These are phyloP conservation scores for Galeopsomyia nigrocyanea DNA, from an alignment of 2,888 invertebrate species.

Conservation along the genomic window DNA sequence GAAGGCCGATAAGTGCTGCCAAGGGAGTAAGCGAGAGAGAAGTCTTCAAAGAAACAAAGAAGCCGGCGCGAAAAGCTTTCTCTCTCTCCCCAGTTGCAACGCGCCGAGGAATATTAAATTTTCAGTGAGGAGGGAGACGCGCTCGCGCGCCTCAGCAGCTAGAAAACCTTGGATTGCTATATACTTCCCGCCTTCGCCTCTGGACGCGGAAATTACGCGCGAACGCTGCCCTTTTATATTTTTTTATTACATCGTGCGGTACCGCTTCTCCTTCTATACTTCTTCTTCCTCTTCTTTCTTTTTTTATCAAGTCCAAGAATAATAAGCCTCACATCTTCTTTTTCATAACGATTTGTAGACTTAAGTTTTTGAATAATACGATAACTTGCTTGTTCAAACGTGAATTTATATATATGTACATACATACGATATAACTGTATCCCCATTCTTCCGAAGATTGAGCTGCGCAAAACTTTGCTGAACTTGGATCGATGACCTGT, in stretches of 20 bases:
- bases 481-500: no score
- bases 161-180: constrained; percentile 53
- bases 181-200: constrained; percentile 43
- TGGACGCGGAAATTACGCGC: constrained; percentile 49
- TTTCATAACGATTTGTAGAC: no score
- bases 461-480: no score
- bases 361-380: no score
- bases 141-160: background rate
- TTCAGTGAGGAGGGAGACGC: constrained; percentile 51
- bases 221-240: no score
- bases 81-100: constrained; percentile 38
- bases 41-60: constrained; percentile 42
- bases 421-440: no score
- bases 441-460: no score
- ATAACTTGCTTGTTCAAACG: no score
- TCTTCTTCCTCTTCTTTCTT: no score
- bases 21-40: constrained; percentile 34
- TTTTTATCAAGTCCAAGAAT: background rate
- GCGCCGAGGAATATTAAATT: constrained; percentile 60
- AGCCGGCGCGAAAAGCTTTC: constrained; percentile 31
- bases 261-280: constrained; percentile 44
- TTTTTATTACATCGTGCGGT: constrained; percentile 30
- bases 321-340: no score
- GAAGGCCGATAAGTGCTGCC: constrained; percentile 51
- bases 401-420: no score